A percentile compares a stretch with the other conserved stretches of the same genome.
Conservation (phyloP, 2,113 vertebrate species). For the Trachemys scripta region DNA sequence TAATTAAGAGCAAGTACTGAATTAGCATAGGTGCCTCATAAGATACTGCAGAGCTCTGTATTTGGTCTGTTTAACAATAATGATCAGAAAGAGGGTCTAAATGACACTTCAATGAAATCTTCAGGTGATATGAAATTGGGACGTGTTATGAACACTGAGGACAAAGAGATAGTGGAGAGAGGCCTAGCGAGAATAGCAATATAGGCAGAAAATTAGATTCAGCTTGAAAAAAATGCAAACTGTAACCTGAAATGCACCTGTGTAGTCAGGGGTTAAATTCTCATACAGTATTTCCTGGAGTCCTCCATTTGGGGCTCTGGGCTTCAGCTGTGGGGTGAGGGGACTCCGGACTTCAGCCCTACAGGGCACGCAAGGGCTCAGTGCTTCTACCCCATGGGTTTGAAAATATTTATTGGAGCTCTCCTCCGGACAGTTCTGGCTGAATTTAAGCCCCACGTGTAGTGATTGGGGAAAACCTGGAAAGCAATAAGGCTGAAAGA, state of each 20-base stretch:
- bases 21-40: not conserved
- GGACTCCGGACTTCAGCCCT: too few species aligned
- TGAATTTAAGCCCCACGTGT: too few species aligned
- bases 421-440: too few species aligned
- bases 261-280: too few species aligned
- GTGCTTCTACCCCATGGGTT: too few species aligned
- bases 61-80: not conserved
- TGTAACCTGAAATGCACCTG: not conserved
- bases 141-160: not conserved
- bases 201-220: not conserved
- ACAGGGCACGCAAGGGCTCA: too few species aligned
- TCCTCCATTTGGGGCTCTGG: too few species aligned
- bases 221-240: not conserved
- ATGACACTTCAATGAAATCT: conserved; percentile 33
- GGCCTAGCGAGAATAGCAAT: not conserved
- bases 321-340: too few species aligned
- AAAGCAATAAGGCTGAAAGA: not conserved
- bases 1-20: not conserved
- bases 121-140: not conserved
- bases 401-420: too few species aligned
- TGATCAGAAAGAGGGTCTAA: not conserved
- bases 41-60: not conserved
- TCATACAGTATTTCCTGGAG: too few species aligned
- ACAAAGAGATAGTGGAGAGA: conserved; percentile 17
- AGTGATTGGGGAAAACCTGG: not conserved